Conservation (phyloP, 1,140 invertebrate genomes). For the Ectropis grisescens region DNA sequence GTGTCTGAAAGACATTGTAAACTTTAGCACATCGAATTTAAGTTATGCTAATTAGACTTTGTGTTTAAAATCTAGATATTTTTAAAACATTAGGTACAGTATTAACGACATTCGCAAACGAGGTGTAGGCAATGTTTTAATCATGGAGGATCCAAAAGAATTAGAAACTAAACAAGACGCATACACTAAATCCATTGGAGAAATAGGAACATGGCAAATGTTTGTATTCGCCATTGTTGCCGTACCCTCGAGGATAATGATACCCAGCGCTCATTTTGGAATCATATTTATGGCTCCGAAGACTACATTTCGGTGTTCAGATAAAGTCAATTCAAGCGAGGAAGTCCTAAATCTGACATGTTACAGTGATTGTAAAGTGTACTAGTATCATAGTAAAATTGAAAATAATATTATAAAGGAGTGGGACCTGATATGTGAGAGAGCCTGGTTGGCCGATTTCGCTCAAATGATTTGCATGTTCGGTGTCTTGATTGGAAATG, state of each 20-base stretch:
- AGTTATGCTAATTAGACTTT: no score
- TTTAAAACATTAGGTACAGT: no score
- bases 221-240: constrained; percentile 4
- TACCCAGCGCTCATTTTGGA: constrained; percentile 10
- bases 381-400: constrained; percentile 15
- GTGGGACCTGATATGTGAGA: constrained; percentile 78
- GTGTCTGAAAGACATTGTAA: no score
- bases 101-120: no score
- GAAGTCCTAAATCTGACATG: constrained; percentile 9
- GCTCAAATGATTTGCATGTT: constrained; percentile 63
- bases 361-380: constrained; percentile 15
- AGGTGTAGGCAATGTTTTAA: no score
- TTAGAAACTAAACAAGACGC: no score
- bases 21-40: no score
- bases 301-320: constrained; percentile 10
- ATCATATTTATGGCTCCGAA: constrained; percentile 20
- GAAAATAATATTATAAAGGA: constrained; percentile 16
- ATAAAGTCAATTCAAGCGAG: constrained; percentile 4
- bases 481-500: constrained; percentile 30
- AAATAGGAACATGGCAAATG: constrained; percentile 19
- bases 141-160: no score
- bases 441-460: constrained; percentile 71
- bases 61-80: no score
- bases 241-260: constrained; percentile 5
- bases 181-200: constrained; percentile 13